Percentiles rank a stretch among this genome's conserved stretches.
Conservation (phyloP, 2,888 invertebrate species). For the Celastrina argiolus region DNA sequence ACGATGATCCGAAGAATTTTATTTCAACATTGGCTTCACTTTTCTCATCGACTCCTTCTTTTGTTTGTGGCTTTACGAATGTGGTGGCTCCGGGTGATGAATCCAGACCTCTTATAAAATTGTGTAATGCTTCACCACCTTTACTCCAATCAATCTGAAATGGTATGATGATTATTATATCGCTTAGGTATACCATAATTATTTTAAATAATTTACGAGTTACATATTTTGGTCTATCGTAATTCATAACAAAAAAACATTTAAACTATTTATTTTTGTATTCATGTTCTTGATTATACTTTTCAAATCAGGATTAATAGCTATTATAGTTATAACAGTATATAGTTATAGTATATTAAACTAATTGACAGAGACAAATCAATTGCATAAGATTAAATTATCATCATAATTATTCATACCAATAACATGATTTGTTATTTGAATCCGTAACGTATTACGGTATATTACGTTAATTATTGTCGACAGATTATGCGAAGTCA, state of each 20-base stretch:
- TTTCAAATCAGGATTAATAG: no score
- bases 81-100: constrained; percentile 96
- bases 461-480: neutral
- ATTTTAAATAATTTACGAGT: no score
- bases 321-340: no score
- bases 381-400: neutral
- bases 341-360: no score
- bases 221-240: no score
- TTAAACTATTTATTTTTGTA: no score
- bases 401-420: neutral
- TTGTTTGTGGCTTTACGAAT: constrained; percentile 56
- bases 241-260: no score
- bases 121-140: constrained; percentile 86
- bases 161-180: no score
- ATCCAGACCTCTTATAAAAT: constrained; percentile 95
- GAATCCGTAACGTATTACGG: neutral
- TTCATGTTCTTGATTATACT: no score
- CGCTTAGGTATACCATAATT: no score
- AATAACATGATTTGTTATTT: neutral
- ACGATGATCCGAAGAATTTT: constrained; percentile 86
- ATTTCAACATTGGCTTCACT: constrained; percentile 51
- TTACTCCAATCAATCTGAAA: constrained; percentile 83
- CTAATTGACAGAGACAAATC: neutral
- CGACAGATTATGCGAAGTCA: neutral
- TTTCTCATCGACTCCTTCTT: constrained; percentile 56